Evolutionary conservation across 2,888 invertebrate species (phyloP).

Genomic region (Rhimphoctona megacephalus): DNA sequence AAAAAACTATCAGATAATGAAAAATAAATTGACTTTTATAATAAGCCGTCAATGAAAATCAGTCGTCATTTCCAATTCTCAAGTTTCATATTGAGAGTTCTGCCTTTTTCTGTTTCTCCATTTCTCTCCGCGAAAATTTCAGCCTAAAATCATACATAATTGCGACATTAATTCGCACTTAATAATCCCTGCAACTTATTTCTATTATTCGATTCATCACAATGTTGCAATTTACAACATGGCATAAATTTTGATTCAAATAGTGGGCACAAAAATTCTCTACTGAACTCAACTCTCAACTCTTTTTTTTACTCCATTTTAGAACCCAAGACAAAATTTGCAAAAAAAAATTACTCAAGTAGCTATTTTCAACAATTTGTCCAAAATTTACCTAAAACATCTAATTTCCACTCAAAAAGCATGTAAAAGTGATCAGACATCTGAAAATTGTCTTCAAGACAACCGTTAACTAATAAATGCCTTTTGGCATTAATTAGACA

Average conservation of each 20-base stretch:
- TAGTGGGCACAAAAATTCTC: too few relatives aligned
- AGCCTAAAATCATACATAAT: neutral
- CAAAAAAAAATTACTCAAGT: neutral
- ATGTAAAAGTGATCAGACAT: too few relatives aligned
- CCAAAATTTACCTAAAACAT: too few relatives aligned
- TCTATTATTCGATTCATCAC: neutral
- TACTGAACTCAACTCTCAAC: too few relatives aligned
- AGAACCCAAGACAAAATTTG: too few relatives aligned
- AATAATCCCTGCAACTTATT: neutral
- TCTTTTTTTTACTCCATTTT: too few relatives aligned
- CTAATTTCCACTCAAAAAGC: too few relatives aligned
- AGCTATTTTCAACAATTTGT: too few relatives aligned
- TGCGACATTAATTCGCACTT: neutral
- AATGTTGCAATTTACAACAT: neutral
- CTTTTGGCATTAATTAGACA: too few relatives aligned
- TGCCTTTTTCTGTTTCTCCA: neutral
- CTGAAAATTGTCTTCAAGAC: too few relatives aligned
- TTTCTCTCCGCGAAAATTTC: neutral
- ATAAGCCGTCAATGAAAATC: neutral
- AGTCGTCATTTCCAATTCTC: neutral
- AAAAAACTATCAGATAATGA: slow-evolving; percentile 41
- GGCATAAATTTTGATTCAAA: neutral
- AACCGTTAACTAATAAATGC: too few relatives aligned
- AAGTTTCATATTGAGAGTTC: too few relatives aligned
- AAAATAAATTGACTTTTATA: slow-evolving; percentile 60